phyloP scores from a whole-genome alignment of 2,888 invertebrate species.

The Zygothrica quintamaculata region DNA sequence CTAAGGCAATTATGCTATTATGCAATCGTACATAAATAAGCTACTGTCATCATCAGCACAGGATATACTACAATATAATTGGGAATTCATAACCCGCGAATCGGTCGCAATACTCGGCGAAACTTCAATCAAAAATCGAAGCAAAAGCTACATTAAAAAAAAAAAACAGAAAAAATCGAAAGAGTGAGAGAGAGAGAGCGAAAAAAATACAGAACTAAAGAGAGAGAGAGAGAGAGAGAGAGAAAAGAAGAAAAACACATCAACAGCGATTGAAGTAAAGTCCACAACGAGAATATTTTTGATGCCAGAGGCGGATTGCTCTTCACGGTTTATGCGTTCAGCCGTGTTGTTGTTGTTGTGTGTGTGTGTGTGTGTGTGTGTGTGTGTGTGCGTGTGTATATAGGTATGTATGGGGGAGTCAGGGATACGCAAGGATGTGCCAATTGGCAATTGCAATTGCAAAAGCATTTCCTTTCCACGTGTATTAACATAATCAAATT shows the following conservation, averaged over 20 bases:
- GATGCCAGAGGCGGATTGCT: slow-evolving; percentile 11
- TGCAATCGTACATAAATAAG: slow-evolving; percentile 16
- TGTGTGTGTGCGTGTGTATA: background rate
- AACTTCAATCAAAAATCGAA: slow-evolving; percentile 63
- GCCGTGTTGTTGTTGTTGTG: background rate
- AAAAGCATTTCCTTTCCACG: slow-evolving; percentile 81
- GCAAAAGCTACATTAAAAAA: no score
- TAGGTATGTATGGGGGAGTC: background rate
- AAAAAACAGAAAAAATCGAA: no score
- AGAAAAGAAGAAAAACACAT: no score
- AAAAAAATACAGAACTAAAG: no score
- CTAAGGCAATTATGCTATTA: slow-evolving; percentile 25
- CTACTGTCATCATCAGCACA: slow-evolving; percentile 4
- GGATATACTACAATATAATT: slow-evolving; percentile 37
- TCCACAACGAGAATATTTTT: slow-evolving; percentile 23
- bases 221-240: no score
- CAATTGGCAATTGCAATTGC: slow-evolving; percentile 76
- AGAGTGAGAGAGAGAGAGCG: no score
- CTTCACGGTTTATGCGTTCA: slow-evolving; percentile 22
- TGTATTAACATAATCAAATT: slow-evolving; percentile 81
- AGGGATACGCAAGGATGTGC: slow-evolving; percentile 63
- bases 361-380: slow-evolving; percentile 2
- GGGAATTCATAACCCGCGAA: slow-evolving; percentile 54
- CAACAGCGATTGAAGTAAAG: slow-evolving; percentile 40
- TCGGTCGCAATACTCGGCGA: slow-evolving; percentile 24